These are phyloP conservation scores for Hypomesus transpacificus DNA, from an alignment of 2,113 vertebrate genomes.

Conservation along the genomic window DNA sequence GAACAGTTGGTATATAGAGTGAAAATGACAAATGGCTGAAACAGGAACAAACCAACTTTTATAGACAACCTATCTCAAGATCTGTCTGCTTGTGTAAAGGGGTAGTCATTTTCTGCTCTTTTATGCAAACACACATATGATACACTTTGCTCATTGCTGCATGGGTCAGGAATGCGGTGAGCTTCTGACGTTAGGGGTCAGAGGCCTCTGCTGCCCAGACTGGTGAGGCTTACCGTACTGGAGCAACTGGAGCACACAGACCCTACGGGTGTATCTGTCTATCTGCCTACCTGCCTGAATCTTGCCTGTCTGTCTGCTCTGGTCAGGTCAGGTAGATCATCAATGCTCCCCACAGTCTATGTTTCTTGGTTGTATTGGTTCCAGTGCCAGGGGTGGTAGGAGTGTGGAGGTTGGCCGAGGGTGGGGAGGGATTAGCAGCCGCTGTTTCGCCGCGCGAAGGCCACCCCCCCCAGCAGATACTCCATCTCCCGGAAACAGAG, in stretches of 20 bases:
- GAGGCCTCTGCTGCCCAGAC: neutral
- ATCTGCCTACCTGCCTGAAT: too few relatives aligned
- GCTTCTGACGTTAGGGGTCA: neutral
- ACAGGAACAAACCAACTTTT: neutral
- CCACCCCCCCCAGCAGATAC: conserved; percentile 62
- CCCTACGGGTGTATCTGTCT: neutral
- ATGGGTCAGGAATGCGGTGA: conserved; percentile 5
- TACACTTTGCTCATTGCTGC: conserved; percentile 7
- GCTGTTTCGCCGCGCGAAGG: conserved; percentile 69
- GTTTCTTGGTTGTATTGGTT: conserved; percentile 1
- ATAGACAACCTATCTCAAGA: conserved; percentile 2
- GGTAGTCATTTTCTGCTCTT: conserved; percentile 17
- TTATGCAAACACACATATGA: neutral
- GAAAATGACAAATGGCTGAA: conserved; percentile 9
- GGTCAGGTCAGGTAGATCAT: conserved; percentile 5
- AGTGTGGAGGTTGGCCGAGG: conserved; percentile 7
- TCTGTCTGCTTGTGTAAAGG: neutral
- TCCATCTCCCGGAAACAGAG: conserved; percentile 75
- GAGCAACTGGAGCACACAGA: neutral
- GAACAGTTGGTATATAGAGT: too few relatives aligned
- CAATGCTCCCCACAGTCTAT: conserved; percentile 31
- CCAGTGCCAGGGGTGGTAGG: conserved; percentile 4
- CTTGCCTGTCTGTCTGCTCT: conserved; percentile 10
- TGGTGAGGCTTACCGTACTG: neutral
- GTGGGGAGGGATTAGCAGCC: conserved; percentile 53